phyloP scores from a whole-genome alignment of 1,140 invertebrate genomes.

The Elysia chlorotica region DNA sequence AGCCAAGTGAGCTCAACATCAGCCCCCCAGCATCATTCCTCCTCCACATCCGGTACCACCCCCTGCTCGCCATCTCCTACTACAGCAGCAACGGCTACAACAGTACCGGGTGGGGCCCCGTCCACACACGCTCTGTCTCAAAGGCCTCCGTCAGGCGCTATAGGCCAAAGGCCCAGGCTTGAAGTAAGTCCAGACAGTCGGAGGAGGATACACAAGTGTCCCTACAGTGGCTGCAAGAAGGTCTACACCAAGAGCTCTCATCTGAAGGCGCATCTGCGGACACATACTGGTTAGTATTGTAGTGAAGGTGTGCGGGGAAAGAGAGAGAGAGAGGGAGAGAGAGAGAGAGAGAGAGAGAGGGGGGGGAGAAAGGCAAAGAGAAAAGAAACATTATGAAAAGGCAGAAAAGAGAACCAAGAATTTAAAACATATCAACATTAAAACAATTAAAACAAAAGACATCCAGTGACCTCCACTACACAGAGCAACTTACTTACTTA shows the following conservation, averaged over 20 bases:
- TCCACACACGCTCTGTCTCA: background rate
- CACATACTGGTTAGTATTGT: slow-evolving; percentile 87
- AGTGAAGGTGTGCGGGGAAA: background rate
- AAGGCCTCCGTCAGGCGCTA: background rate
- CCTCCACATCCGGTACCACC: too few relatives aligned
- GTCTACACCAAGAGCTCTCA: slow-evolving; percentile 99
- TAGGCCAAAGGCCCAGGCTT: background rate
- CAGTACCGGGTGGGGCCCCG: background rate
- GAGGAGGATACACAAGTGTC: slow-evolving; percentile 68
- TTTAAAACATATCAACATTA: too few relatives aligned
- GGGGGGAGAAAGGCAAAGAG: background rate
- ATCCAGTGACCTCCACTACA: too few relatives aligned
- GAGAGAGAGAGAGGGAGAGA: background rate
- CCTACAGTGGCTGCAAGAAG: slow-evolving; percentile 93
- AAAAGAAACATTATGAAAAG: background rate
- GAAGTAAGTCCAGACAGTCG: slow-evolving; percentile 54
- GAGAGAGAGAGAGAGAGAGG: slow-evolving; percentile 1
- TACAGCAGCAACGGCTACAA: too few relatives aligned
- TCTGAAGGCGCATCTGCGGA: slow-evolving; percentile 96
- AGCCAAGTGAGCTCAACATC: too few relatives aligned
- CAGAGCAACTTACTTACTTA: background rate
- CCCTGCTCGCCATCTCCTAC: too few relatives aligned
- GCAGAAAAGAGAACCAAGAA: too few relatives aligned
- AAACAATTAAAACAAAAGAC: too few relatives aligned
- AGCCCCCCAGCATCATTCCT: too few relatives aligned